Conservation (phyloP, 2,113 vertebrate species). For the Pavo muticus region DNA sequence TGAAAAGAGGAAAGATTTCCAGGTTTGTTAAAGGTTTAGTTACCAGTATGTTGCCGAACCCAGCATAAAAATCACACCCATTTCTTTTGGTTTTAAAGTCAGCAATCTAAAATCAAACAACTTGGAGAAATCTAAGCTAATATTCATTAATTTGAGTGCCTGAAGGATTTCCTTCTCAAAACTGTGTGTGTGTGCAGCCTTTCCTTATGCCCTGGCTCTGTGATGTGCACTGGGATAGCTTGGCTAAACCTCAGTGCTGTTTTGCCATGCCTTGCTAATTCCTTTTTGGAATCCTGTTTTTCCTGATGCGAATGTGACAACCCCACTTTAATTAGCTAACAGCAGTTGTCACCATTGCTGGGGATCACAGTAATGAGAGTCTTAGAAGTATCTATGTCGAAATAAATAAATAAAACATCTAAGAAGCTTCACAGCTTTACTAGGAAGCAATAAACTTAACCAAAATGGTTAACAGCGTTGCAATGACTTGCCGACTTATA, state of each 20-base stretch:
- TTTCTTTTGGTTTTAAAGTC: not conserved
- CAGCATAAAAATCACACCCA: not conserved
- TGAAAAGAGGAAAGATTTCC: not conserved
- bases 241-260: not conserved
- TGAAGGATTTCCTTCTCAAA: not conserved
- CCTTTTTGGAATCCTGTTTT: not conserved
- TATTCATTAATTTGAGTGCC: not conserved
- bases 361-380: not conserved
- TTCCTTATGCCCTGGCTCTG: not conserved
- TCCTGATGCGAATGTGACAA: not conserved
- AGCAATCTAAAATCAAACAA: not conserved
- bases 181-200: not conserved
- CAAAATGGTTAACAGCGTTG: not conserved
- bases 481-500: not conserved
- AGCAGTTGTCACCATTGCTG: not conserved
- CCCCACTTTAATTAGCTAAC: not conserved
- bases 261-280: not conserved
- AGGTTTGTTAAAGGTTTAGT: not conserved
- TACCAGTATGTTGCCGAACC: not conserved
- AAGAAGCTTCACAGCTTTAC: not conserved
- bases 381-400: not conserved
- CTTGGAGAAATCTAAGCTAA: not conserved
- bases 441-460: not conserved
- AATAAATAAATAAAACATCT: slow-evolving; percentile 33
- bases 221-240: not conserved